Evolutionary conservation across 2,113 vertebrate genomes (phyloP).

Genomic region (Cairina moschata): DNA sequence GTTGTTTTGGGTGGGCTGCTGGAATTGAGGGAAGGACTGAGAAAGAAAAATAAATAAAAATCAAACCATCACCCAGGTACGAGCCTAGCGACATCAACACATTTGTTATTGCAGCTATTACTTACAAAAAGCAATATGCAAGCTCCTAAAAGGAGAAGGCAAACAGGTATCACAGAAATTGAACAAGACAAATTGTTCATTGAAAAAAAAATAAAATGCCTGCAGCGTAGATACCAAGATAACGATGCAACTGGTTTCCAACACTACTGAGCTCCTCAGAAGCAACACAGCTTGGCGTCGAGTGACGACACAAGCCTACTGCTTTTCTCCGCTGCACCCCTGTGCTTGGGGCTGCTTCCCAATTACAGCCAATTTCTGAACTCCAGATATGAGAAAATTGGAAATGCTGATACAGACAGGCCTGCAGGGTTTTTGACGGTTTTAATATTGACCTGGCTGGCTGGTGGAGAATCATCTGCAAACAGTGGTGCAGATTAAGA

Average conservation of each 20-base stretch:
- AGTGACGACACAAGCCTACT: not conserved
- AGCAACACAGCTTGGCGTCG: not conserved
- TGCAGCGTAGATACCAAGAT: not conserved
- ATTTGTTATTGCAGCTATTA: not conserved
- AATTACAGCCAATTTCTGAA: not conserved
- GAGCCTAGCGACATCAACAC: not conserved
- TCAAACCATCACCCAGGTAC: not conserved
- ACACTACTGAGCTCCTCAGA: not conserved
- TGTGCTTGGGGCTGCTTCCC: not conserved
- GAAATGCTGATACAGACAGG: not conserved
- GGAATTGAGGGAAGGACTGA: not conserved
- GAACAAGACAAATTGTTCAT: not conserved
- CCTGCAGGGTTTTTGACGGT: not conserved
- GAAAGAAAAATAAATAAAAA: not conserved
- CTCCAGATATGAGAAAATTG: not conserved
- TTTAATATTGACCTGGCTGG: not conserved
- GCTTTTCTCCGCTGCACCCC: not conserved
- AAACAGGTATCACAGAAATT: not conserved
- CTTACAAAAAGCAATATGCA: not conserved
- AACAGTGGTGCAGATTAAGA: constrained; percentile 22
- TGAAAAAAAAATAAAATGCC: not conserved
- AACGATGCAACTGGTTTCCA: not conserved
- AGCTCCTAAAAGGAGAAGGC: not conserved
- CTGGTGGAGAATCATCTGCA: not conserved
- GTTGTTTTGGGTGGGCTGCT: rapidly evolving